Base-by-base conservation (phyloP, 2,888 invertebrate genomes). In the Papilio demoleus region DNA sequence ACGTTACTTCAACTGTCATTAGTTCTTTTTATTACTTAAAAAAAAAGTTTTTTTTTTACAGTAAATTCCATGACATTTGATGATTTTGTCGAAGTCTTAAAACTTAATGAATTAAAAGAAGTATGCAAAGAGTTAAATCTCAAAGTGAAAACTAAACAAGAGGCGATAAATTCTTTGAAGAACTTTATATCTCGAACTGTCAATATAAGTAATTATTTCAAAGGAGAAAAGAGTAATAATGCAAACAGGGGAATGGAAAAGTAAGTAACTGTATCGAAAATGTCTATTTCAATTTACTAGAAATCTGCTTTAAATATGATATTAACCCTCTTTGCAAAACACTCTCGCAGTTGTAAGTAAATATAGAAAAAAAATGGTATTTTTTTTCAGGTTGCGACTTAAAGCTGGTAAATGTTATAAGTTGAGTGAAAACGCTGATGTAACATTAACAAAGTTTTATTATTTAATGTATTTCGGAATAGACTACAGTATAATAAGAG, bases 391-490 rank as follows among this genome's bases (percentile, higher is more conserved):
- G 27, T 78, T 92, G 71, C 79, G 75, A 66, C 45, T 70, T 2
- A 84, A 83, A 70, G 76, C 82, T 1, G 93, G 93, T 0, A 40
- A 74, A 9, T 90, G 90, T 70, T 90, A 85, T 70, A 90, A 83
- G 72, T 74, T 93, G 14, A 81, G 88, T 4, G 84, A 87, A 11
- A 31, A 74, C 19, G 84, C 85, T 1, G 79, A 82, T 6, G 77
- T 56, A 2, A 82, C 86, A 1, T 75, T 93, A 2, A 74, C 88
- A 65, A 85, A 85, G 50, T 75, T 93, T 19, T 84, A 93, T 71
- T 70, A 87, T 4, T 76, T 93, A 1, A 92, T 90, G 86, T 93
- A 91, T 72, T 79, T 93, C 4, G 93, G 93, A 2, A 86, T 89
- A 11, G 81, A 89, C 71, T 86, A 83, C 47, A 81, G 74, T 14